A percentile compares a stretch with the other conserved stretches of the same genome.
These are phyloP conservation scores for Caenorhabditis afra DNA, from an alignment of 2,888 invertebrate genomes.

Conservation along the genomic window DNA sequence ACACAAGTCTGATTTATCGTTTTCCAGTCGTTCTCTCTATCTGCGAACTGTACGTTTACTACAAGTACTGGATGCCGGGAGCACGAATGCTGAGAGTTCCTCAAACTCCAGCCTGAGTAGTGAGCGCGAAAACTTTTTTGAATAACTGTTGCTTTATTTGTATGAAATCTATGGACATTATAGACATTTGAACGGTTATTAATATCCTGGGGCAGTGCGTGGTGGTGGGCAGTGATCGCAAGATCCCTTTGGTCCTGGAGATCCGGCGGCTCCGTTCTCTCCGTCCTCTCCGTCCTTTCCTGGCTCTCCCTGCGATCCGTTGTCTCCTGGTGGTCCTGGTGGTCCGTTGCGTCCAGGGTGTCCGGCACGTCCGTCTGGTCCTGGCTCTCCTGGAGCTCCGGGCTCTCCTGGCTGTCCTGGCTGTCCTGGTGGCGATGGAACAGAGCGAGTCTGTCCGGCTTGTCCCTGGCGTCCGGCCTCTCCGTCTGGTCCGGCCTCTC, in stretches of 20 bases:
- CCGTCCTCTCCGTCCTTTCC: slow-evolving; percentile 68
- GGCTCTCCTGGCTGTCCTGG: slow-evolving; percentile 67
- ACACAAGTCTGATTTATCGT: background rate
- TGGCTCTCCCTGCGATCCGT: slow-evolving; percentile 65
- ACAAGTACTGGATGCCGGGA: slow-evolving; percentile 48
- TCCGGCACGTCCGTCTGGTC: slow-evolving; percentile 68
- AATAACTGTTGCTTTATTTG: slow-evolving; percentile 1
- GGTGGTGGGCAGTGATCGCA: slow-evolving; percentile 67
- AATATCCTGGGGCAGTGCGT: slow-evolving; percentile 66
- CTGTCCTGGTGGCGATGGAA: slow-evolving; percentile 64
- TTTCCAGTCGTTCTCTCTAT: slow-evolving; percentile 42
- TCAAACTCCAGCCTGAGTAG: background rate
- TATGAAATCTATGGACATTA: background rate
- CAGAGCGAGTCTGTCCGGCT: slow-evolving; percentile 59
- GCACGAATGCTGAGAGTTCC: slow-evolving; percentile 17
- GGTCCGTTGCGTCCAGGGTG: slow-evolving; percentile 67
- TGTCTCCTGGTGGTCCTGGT: slow-evolving; percentile 66
- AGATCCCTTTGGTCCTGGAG: slow-evolving; percentile 47
- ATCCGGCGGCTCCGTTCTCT: slow-evolving; percentile 64
- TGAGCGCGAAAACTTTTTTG: no score
- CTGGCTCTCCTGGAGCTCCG: slow-evolving; percentile 67
- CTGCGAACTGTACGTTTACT: slow-evolving; percentile 41
- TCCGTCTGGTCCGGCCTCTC: slow-evolving; percentile 68
- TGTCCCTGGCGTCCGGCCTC: slow-evolving; percentile 64
- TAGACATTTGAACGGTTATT: background rate